Conservation (phyloP, 1,140 invertebrate species). For the Bombyx mori region DNA sequence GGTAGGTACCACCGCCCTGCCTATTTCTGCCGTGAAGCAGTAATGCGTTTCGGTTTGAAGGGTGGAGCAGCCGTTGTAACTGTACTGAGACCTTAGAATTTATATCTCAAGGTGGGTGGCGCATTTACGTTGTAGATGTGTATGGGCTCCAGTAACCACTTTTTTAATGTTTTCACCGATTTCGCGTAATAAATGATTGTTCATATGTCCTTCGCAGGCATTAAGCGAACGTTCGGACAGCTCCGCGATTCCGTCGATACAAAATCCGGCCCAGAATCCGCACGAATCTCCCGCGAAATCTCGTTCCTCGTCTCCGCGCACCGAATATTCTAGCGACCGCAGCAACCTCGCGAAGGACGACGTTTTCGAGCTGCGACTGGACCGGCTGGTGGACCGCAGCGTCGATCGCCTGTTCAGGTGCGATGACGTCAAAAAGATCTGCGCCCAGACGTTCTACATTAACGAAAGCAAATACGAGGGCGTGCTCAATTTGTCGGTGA, state of each 20-base stretch:
- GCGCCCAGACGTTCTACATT: conserved; percentile 55
- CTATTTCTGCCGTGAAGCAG: too few relatives aligned
- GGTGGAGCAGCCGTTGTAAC: too few relatives aligned
- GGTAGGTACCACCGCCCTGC: too few relatives aligned
- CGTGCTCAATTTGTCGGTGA: conserved; percentile 51
- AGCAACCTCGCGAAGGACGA: conserved; percentile 21
- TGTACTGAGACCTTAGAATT: too few relatives aligned
- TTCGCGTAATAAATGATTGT: not conserved
- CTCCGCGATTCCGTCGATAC: conserved; percentile 34
- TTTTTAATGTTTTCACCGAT: too few relatives aligned
- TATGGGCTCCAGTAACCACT: too few relatives aligned
- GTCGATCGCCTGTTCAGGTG: conserved; percentile 51
- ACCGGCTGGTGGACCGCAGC: conserved; percentile 49
- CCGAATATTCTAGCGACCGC: too few relatives aligned
- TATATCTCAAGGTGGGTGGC: too few relatives aligned
- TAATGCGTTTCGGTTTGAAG: too few relatives aligned
- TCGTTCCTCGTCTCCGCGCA: too few relatives aligned
- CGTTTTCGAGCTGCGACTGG: conserved; percentile 52
- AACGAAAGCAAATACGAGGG: conserved; percentile 23
- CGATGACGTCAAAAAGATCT: conserved; percentile 33
- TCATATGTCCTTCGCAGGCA: conserved; percentile 28
- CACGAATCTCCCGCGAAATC: conserved; percentile 23
- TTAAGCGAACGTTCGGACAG: conserved; percentile 39
- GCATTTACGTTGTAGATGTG: too few relatives aligned
- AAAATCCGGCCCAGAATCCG: conserved; percentile 17